phyloP scores from a whole-genome alignment of 92 coral and sea anemone species.

The Bergia sp. region DNA sequence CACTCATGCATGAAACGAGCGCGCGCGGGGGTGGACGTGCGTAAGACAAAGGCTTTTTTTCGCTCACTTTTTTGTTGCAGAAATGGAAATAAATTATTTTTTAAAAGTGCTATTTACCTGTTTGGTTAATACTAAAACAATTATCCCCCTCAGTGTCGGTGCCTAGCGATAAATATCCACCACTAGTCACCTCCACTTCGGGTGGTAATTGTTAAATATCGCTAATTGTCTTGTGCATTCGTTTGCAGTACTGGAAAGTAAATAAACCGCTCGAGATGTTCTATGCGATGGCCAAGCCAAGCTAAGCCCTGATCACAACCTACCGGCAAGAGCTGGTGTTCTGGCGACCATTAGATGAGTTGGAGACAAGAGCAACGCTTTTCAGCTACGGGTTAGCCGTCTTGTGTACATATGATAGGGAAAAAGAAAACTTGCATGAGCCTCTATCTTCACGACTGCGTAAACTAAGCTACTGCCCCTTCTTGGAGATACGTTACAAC shows the following conservation, averaged over 20 bases:
- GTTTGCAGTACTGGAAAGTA: constrained; percentile 93
- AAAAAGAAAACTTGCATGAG: neutral
- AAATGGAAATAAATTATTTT: no score
- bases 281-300: constrained; percentile 76
- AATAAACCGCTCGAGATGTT: constrained; percentile 99
- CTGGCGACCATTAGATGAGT: neutral
- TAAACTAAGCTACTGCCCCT: neutral
- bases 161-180: no score
- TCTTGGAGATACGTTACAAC: neutral
- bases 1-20: no score
- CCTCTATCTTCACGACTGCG: neutral
- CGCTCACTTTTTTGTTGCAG: no score
- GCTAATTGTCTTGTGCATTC: neutral
- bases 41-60: no score
- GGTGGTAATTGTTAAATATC: neutral
- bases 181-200: no score
- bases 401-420: constrained; percentile 1
- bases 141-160: no score
- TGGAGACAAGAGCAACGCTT: neutral
- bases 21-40: no score
- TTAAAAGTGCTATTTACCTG: no score
- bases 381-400: neutral
- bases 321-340: neutral
- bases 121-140: no score
- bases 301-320: constrained; percentile 27